phyloP scores from a whole-genome alignment of 2,797 vertebrate species.

The Mallotus villosus region DNA sequence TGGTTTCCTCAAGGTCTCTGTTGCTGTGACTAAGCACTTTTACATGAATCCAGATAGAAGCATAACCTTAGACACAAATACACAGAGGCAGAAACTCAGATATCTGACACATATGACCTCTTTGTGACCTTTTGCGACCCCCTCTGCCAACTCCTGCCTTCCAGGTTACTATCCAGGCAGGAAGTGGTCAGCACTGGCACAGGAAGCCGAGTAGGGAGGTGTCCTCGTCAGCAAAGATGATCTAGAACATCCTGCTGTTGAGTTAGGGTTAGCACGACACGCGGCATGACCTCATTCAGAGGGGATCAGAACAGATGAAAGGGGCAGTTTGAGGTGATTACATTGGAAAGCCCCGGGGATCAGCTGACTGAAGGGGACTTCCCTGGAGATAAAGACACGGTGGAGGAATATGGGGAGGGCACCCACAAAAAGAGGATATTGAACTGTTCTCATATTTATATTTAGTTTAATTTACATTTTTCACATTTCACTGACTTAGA shows the following conservation, averaged over 20 bases:
- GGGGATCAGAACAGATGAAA: constrained; percentile 23
- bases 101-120: constrained; percentile 31
- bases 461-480: too few relatives aligned
- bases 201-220: constrained; percentile 38
- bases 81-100: neutral
- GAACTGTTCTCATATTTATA: too few relatives aligned
- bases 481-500: too few relatives aligned
- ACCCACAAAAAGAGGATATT: too few relatives aligned
- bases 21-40: neutral
- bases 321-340: too few relatives aligned
- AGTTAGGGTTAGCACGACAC: neutral
- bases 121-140: constrained; percentile 24
- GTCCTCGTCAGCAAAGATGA: constrained; percentile 40
- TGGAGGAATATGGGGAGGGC: neutral
- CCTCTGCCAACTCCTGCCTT: constrained; percentile 44
- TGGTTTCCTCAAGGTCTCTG: neutral
- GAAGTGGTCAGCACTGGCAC: constrained; percentile 47
- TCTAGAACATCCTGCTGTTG: constrained; percentile 27
- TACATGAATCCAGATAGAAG: neutral
- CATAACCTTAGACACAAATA: neutral
- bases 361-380: neutral
- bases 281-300: constrained; percentile 34
- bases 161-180: constrained; percentile 52
- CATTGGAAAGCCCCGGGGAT: too few relatives aligned
- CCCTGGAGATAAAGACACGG: neutral